Base-by-base conservation (phyloP, 2,113 vertebrate genomes). In the Ochotona curzoniae region DNA sequence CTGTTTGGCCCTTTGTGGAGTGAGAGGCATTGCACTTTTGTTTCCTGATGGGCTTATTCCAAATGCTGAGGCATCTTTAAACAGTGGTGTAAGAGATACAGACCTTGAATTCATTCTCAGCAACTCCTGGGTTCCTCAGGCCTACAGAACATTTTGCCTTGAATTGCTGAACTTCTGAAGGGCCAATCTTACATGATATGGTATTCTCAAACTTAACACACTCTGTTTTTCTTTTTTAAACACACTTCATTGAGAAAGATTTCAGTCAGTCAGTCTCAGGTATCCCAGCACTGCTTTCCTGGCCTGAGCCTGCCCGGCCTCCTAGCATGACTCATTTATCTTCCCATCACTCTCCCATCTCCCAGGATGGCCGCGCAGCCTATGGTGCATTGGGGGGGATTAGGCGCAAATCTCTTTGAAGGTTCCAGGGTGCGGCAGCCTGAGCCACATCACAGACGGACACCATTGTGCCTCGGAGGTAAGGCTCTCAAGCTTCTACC, bases 391-490 rank as follows among this genome's bases (percentile, higher is more conserved):
- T 51, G 35, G 49, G 64, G 64, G 73, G 0, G 32, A 38, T 66
- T 89, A 75, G 28, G 88, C 54, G 35, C 70, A 88, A 74, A 89
- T 28, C 47, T 89, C 81, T 83, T 73, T 57, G 76, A 83, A 80
- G 81, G 78, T 79, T 87, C 54, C 93, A 61, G 23, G 66, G 76
- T 90, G 83, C 89, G 79, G 51, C 61, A 82, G 66, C 69, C 89
- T 73, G 71, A 83, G 83, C 63, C 86, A 20, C 54, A 38, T 87
- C 44, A 30, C 5, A 64, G 30, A 32, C 64, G 38, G 25, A 21
- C 64, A 47, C 54, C 61, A 4, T 57, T 49, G n/a, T 76, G 25
- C 38, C 63, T 44, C 54, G 76, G 9, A 85, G 51, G 61, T 15
- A 30, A 90, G 20, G 15, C 57, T 71, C 67, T 51, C 49, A 88